Evolutionary conservation across 2,113 vertebrate species (phyloP).

Genomic region (Microtus montanus): DNA sequence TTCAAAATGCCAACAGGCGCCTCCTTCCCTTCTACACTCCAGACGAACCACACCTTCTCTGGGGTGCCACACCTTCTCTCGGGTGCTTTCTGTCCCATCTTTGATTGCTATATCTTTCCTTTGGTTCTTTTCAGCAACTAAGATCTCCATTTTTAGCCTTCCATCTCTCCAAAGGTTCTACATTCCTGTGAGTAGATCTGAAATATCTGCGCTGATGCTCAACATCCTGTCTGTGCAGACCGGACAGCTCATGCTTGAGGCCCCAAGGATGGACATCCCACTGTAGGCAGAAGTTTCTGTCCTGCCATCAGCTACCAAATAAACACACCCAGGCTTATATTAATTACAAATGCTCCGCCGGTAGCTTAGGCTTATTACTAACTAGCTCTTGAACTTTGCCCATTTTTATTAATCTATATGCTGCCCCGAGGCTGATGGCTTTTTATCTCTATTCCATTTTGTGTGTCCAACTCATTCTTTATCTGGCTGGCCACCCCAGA

Average conservation of each 20-base stretch:
- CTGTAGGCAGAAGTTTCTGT: too few relatives aligned
- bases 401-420: too few relatives aligned
- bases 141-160: not conserved
- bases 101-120: not conserved
- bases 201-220: not conserved
- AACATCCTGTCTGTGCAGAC: not conserved
- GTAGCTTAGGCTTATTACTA: too few relatives aligned
- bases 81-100: not conserved
- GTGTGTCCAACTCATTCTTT: too few relatives aligned
- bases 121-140: not conserved
- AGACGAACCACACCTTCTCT: not conserved
- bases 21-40: fast-evolving
- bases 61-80: not conserved
- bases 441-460: too few relatives aligned
- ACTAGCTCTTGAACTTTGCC: too few relatives aligned
- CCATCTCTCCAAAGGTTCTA: not conserved
- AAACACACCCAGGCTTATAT: too few relatives aligned
- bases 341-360: too few relatives aligned
- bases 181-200: not conserved
- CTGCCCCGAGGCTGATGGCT: too few relatives aligned
- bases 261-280: not conserved
- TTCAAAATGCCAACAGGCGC: not conserved
- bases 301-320: too few relatives aligned
- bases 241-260: not conserved
- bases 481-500: too few relatives aligned